Percentiles rank a stretch among this genome's conserved stretches.
These are phyloP conservation scores for Cepaea nemoralis DNA, from an alignment of 1,140 invertebrate species.

Conservation along the genomic window DNA sequence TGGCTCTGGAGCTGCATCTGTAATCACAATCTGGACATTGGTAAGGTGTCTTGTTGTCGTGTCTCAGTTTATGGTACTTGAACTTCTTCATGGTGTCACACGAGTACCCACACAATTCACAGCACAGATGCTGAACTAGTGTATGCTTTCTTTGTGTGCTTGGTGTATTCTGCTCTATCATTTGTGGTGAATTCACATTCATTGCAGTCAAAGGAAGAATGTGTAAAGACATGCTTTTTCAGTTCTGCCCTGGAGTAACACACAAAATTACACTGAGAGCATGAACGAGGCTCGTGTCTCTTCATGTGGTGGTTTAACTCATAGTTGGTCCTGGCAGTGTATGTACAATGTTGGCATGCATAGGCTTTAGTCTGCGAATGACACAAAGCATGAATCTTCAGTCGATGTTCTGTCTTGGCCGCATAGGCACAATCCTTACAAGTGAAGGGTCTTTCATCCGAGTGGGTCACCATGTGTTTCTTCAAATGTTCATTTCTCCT, in stretches of 20 bases:
- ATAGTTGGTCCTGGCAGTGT: constrained; percentile 33
- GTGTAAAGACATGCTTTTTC: constrained; percentile 31
- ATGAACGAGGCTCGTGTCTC: constrained; percentile 21
- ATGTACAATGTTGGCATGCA: constrained; percentile 25
- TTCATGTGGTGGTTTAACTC: constrained; percentile 39
- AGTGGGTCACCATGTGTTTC: constrained; percentile 92
- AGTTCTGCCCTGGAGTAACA: constrained; percentile 27
- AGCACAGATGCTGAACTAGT: constrained; percentile 24
- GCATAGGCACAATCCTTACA: constrained; percentile 90
- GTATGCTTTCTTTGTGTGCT: constrained; percentile 19
- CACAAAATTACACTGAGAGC: constrained; percentile 29
- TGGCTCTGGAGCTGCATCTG: constrained; percentile 34
- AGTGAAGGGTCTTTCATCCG: constrained; percentile 94
- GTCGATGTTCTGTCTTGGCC: constrained; percentile 25
- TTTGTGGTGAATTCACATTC: constrained; percentile 29
- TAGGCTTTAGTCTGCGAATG: constrained; percentile 27
- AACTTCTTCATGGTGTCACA: constrained; percentile 40
- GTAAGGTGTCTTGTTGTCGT: constrained; percentile 31
- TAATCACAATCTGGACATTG: constrained; percentile 35
- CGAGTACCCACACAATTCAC: constrained; percentile 36
- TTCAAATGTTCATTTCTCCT: constrained; percentile 91
- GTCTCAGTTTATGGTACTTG: constrained; percentile 34
- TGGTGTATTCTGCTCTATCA: constrained; percentile 26
- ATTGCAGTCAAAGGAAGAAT: constrained; percentile 18
- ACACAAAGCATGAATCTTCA: constrained; percentile 25